Conservation (phyloP, 2,888 invertebrate species). For the Pachymerium ferrugineum region DNA sequence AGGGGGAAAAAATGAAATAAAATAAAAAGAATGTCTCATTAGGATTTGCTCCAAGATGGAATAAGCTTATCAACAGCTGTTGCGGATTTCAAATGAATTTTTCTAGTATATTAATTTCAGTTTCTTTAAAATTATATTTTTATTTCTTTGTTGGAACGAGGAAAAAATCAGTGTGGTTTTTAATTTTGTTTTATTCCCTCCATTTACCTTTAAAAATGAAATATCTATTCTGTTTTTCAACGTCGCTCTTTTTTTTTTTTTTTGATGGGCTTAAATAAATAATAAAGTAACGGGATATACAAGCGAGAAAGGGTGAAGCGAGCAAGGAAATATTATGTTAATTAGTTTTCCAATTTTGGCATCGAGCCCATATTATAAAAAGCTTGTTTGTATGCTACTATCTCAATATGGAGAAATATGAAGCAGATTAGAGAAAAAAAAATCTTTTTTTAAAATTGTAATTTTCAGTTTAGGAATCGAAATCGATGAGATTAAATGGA, state of each 20-base stretch:
- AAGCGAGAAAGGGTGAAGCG: conserved; percentile 16
- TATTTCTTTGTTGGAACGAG: too few species aligned
- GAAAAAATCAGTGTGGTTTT: too few species aligned
- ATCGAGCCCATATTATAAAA: conserved; percentile 22
- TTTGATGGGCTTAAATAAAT: background rate
- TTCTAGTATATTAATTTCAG: background rate
- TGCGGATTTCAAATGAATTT: conserved; percentile 14
- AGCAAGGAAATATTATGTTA: conserved; percentile 25
- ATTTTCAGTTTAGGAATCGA: background rate
- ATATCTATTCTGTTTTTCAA: too few species aligned
- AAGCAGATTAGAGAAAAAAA: background rate
- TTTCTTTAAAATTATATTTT: background rate
- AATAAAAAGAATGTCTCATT: conserved; percentile 24
- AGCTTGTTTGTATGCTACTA: conserved; percentile 27
- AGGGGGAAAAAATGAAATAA: conserved; percentile 10
- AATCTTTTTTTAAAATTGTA: background rate
- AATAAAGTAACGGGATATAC: conserved; percentile 10
- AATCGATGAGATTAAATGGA: background rate
- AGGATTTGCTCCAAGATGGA: background rate
- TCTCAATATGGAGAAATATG: conserved; percentile 24
- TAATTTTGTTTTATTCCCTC: background rate
- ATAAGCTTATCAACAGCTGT: conserved; percentile 23
- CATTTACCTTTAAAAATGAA: background rate
- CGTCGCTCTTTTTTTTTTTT: background rate
- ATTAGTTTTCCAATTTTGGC: conserved; percentile 27